A percentile compares a stretch with the other conserved stretches of the same genome.
These are phyloP conservation scores for Seira musarum DNA, from an alignment of 2,888 invertebrate genomes.

Conservation along the genomic window DNA sequence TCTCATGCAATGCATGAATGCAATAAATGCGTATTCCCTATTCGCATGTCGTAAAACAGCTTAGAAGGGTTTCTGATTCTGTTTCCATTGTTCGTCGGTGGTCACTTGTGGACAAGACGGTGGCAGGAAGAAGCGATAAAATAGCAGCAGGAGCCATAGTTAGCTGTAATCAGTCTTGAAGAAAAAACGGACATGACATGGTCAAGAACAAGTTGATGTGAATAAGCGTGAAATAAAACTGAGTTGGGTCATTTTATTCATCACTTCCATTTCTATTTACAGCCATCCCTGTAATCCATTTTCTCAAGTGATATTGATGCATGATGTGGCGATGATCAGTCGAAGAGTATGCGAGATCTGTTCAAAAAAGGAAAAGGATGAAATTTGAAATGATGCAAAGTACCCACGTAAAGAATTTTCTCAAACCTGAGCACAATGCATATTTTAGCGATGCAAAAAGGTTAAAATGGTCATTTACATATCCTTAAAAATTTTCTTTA, in stretches of 20 bases:
- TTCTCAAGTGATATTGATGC: background rate
- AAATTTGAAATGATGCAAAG: background rate
- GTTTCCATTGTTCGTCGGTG: slow-evolving; percentile 29
- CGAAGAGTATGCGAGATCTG: background rate
- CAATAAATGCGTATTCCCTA: too few relatives aligned
- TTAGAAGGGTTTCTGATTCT: slow-evolving; percentile 16
- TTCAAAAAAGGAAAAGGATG: background rate
- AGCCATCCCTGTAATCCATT: background rate
- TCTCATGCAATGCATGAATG: background rate
- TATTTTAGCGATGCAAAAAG: background rate
- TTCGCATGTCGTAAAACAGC: background rate
- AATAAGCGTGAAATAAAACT: background rate
- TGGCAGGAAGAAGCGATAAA: slow-evolving; percentile 37
- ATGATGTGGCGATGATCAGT: background rate
- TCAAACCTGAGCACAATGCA: background rate
- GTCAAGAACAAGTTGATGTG: slow-evolving; percentile 16
- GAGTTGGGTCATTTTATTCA: slow-evolving; percentile 33
- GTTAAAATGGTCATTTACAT: background rate
- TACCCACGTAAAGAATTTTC: background rate
- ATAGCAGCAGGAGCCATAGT: slow-evolving; percentile 27
- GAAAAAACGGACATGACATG: slow-evolving; percentile 23
- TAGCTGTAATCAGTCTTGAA: background rate
- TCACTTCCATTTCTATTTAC: background rate
- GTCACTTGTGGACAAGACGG: slow-evolving; percentile 41
- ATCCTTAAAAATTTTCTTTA: slow-evolving; percentile 4